Percentiles rank a stretch among this genome's conserved stretches.
phyloP scores from a whole-genome alignment of 2,113 vertebrate species.

The Aspiorhynchus laticeps region DNA sequence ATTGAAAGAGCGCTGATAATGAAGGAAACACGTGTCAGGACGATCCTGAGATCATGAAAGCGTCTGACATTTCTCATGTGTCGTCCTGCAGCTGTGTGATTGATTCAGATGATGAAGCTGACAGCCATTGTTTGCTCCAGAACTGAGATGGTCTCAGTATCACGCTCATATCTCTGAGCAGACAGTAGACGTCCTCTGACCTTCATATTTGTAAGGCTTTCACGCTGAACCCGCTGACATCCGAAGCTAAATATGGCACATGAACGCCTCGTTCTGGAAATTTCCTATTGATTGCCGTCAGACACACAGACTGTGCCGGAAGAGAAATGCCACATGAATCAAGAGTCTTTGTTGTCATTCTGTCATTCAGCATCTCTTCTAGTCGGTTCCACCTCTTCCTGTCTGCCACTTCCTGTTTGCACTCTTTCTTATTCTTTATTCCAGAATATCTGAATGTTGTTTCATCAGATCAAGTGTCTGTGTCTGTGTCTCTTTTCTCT shows the following conservation, averaged over 20 bases:
- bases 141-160: constrained; percentile 28
- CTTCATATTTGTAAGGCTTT: constrained; percentile 44
- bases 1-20: not conserved
- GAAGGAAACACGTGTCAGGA: not conserved
- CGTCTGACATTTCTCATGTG: not conserved
- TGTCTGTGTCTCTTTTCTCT: too few relatives aligned
- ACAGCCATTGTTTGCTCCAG: constrained; percentile 51
- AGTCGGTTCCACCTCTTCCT: not conserved
- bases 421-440: not conserved
- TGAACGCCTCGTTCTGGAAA: constrained; percentile 2
- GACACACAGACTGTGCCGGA: constrained; percentile 23
- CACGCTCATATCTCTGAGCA: constrained; percentile 25
- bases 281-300: not conserved
- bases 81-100: constrained; percentile 6
- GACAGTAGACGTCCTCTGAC: constrained; percentile 29
- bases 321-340: constrained; percentile 43
- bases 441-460: not conserved
- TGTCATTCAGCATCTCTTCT: not conserved
- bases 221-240: constrained; percentile 20
- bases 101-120: constrained; percentile 39
- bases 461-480: too few relatives aligned
- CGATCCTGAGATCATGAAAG: not conserved
- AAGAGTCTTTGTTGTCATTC: constrained; percentile 17
- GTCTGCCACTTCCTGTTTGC: not conserved
- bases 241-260: constrained; percentile 1